Percentiles rank a stretch among this genome's conserved stretches.
These are phyloP conservation scores for Hemitrygon akajei DNA, from an alignment of 2,797 vertebrate species.

Conservation along the genomic window DNA sequence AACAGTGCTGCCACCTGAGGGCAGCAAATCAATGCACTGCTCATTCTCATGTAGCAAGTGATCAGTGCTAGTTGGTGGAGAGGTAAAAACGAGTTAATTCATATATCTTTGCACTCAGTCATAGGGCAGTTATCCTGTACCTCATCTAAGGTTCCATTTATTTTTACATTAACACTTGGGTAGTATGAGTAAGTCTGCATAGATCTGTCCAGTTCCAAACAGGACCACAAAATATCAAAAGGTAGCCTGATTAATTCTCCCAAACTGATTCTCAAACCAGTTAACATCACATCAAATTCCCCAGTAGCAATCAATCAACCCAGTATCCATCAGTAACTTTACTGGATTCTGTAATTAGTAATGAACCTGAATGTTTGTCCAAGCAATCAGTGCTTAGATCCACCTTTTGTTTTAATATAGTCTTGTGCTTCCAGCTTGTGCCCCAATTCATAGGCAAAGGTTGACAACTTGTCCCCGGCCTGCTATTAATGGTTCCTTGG, in stretches of 20 bases:
- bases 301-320: background rate
- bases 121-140: background rate
- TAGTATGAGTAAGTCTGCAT: background rate
- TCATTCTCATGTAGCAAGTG: background rate
- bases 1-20: background rate
- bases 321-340: background rate
- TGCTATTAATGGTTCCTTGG: background rate
- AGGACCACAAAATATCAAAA: background rate
- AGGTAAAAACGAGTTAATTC: background rate
- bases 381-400: background rate
- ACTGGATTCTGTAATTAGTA: background rate
- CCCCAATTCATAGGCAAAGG: background rate
- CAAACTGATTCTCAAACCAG: background rate
- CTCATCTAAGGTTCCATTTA: background rate
- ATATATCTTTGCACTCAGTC: background rate
- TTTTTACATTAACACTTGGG: background rate
- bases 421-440: background rate
- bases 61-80: background rate
- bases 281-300: background rate
- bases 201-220: background rate
- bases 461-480: background rate
- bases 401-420: background rate
- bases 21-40: conserved; percentile 6
- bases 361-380: background rate
- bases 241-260: background rate